A percentile compares a stretch with the other conserved stretches of the same genome.
Conservation (phyloP, 2,113 vertebrate species). For the Peucedramus taeniatus region DNA sequence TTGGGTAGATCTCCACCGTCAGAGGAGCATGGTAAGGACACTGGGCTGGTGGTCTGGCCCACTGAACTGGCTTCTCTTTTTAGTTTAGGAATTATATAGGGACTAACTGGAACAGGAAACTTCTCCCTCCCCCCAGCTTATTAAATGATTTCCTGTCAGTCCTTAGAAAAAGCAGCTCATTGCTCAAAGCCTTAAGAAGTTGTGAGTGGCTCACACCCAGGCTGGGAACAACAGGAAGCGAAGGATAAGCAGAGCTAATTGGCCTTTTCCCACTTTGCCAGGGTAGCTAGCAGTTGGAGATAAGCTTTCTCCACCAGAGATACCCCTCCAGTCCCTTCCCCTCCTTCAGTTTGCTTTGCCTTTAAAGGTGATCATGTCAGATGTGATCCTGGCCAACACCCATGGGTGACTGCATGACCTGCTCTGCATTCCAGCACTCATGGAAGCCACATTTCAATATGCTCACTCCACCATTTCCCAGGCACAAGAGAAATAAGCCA, state of each 20-base stretch:
- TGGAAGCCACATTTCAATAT: neutral
- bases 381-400: neutral
- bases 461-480: neutral
- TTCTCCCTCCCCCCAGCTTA: slow-evolving; percentile 52
- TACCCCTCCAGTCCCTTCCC: slow-evolving; percentile 7
- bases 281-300: neutral
- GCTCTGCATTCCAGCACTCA: neutral
- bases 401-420: neutral
- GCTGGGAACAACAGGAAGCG: slow-evolving; percentile 77
- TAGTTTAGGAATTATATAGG: neutral
- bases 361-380: slow-evolving; percentile 26
- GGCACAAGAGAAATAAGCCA: neutral
- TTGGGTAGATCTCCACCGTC: neutral
- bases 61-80: neutral
- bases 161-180: slow-evolving; percentile 60
- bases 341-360: slow-evolving; percentile 41
- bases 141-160: slow-evolving; percentile 75
- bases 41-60: neutral
- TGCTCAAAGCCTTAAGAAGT: slow-evolving; percentile 53
- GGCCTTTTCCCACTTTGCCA: slow-evolving; percentile 59
- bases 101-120: slow-evolving; percentile 36
- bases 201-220: slow-evolving; percentile 47
- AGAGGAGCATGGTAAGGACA: neutral
- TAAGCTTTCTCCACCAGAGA: slow-evolving; percentile 40
- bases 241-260: slow-evolving; percentile 70